Conservation (phyloP, 2,113 vertebrate species). For the Oenanthe melanoleuca region DNA sequence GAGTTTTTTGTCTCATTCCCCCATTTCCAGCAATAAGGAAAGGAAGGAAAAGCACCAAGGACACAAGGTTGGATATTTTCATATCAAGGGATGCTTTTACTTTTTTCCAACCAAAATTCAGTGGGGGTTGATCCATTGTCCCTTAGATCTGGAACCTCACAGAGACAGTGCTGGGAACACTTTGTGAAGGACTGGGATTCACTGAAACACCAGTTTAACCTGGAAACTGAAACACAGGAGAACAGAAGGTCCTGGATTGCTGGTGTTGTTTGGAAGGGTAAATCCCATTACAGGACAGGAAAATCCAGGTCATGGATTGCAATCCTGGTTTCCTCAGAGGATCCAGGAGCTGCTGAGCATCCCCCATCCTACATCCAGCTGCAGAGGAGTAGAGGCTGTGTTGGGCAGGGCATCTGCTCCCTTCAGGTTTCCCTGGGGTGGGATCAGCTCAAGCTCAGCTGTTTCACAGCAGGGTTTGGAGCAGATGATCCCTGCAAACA, state of each 20-base stretch:
- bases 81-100: accelerated
- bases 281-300: not conserved
- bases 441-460: not conserved
- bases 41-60: not conserved
- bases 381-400: not conserved
- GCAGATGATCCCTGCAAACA: not conserved
- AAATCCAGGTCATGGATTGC: not conserved
- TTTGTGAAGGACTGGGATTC: not conserved
- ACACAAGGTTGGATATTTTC: not conserved
- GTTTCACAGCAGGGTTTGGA: not conserved
- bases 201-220: not conserved
- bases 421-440: not conserved
- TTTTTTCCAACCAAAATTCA: not conserved
- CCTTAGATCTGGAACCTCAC: not conserved
- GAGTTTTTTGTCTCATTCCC: not conserved
- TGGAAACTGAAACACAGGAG: not conserved
- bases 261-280: not conserved
- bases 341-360: not conserved
- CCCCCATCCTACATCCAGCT: not conserved
- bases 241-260: not conserved
- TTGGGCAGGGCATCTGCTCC: not conserved
- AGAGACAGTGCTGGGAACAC: not conserved
- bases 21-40: not conserved
- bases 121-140: not conserved
- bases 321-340: not conserved